These are phyloP conservation scores for Apocrypta bakeri DNA, from an alignment of 1,140 invertebrate species.

Conservation along the genomic window DNA sequence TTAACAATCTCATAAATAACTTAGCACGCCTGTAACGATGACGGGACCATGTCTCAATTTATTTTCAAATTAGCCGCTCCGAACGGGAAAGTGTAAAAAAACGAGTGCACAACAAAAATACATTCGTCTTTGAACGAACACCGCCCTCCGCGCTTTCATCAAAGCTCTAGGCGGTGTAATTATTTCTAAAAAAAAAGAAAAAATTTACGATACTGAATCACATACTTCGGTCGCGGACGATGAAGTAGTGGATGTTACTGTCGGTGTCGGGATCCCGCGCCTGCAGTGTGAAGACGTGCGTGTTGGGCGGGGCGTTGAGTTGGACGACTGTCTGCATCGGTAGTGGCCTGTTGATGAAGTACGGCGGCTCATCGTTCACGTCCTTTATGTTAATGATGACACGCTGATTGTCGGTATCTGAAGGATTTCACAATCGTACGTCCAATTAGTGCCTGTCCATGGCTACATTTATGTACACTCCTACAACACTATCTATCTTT, in stretches of 20 bases:
- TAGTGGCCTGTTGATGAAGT: slow-evolving; percentile 95
- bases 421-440: slow-evolving; percentile 61
- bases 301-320: slow-evolving; percentile 94
- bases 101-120: neutral
- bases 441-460: slow-evolving; percentile 22
- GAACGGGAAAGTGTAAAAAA: neutral
- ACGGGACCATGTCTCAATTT: neutral
- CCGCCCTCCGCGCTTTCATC: neutral
- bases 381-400: slow-evolving; percentile 96
- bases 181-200: neutral
- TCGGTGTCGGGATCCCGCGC: slow-evolving; percentile 96
- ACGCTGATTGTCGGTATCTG: slow-evolving; percentile 95
- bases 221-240: slow-evolving; percentile 89
- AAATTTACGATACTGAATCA: slow-evolving; percentile 4
- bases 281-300: slow-evolving; percentile 95
- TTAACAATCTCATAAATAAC: neutral
- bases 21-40: neutral
- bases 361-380: slow-evolving; percentile 96
- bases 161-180: neutral
- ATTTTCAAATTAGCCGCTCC: neutral
- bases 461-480: too few species aligned
- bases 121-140: neutral
- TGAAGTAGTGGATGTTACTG: slow-evolving; percentile 96
- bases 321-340: slow-evolving; percentile 98
- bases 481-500: neutral